A percentile compares a stretch with the other conserved stretches of the same genome.
These are phyloP conservation scores for Ostrea denselamellosa DNA, from an alignment of 1,140 invertebrate genomes.

Conservation along the genomic window DNA sequence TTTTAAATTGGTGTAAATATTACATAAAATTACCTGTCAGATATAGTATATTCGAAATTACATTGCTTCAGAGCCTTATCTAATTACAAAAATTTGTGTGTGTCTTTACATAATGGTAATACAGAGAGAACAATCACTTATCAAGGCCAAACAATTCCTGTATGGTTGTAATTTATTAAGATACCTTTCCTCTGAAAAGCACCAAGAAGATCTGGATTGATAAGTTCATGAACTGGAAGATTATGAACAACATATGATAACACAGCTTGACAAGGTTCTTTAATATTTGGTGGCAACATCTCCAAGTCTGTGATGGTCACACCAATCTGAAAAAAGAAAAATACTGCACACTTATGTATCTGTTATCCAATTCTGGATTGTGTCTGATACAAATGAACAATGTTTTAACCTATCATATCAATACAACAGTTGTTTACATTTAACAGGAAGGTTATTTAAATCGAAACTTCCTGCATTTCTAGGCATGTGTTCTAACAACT, in stretches of 20 bases:
- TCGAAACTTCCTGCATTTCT: too few species aligned
- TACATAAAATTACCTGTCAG: not conserved
- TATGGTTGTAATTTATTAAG: not conserved
- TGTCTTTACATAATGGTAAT: not conserved
- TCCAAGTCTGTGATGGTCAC: not conserved
- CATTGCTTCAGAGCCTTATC: not conserved
- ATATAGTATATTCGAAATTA: slow-evolving; percentile 34
- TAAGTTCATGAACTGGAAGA: slow-evolving; percentile 57
- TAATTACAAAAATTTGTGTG: not conserved
- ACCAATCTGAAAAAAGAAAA: slow-evolving; percentile 1
- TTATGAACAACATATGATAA: slow-evolving; percentile 49
- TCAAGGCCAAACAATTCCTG: too few species aligned
- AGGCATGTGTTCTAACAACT: too few species aligned
- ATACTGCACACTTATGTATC: too few species aligned
- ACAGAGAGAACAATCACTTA: too few species aligned
- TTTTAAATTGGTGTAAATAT: too few species aligned
- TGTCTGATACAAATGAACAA: too few species aligned
- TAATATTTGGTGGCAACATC: slow-evolving; percentile 3
- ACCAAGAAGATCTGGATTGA: slow-evolving; percentile 65
- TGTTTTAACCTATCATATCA: too few species aligned
- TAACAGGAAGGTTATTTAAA: too few species aligned
- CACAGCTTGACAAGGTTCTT: slow-evolving; percentile 43
- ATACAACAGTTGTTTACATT: too few species aligned
- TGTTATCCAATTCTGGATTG: too few species aligned
- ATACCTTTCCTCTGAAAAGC: slow-evolving; percentile 70